phyloP scores from a whole-genome alignment of 2,113 vertebrate species.

The Empidonax alnorum region DNA sequence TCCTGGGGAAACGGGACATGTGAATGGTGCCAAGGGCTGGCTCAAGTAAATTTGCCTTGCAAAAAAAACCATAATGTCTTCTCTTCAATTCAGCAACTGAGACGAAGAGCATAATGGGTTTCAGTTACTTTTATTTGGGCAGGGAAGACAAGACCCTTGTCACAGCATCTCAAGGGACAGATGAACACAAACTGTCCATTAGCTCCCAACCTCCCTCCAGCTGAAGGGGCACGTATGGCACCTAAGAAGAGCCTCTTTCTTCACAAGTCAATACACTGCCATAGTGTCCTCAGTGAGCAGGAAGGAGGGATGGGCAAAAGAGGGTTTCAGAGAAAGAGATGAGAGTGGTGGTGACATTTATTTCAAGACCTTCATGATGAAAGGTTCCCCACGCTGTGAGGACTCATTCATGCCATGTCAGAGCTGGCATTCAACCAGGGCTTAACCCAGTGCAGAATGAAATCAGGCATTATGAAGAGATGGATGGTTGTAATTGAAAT shows the following conservation, averaged over 20 bases:
- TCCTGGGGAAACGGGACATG: not conserved
- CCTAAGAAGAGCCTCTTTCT: conserved; percentile 56
- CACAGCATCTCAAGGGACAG: conserved; percentile 3
- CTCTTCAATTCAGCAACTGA: not conserved
- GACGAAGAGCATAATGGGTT: conserved; percentile 12
- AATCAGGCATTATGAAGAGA: conserved; percentile 61
- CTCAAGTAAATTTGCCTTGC: not conserved
- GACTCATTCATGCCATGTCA: conserved; percentile 62
- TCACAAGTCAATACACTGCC: conserved; percentile 21
- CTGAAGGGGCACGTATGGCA: not conserved
- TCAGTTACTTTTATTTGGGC: conserved; percentile 8
- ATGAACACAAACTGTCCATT: not conserved
- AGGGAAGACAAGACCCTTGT: conserved; percentile 33
- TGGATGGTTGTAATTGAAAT: conserved; percentile 70
- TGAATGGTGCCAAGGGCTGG: not conserved
- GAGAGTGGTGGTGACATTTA: conserved; percentile 60
- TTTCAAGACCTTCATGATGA: conserved; percentile 64
- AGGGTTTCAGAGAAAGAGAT: conserved; percentile 56
- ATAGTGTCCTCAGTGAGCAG: conserved; percentile 47
- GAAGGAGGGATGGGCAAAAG: conserved; percentile 48
- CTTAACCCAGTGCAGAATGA: conserved; percentile 23
- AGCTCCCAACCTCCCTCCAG: not conserved
- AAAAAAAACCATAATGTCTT: not conserved
- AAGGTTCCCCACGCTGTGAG: conserved; percentile 47
- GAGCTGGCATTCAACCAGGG: conserved; percentile 53